Base-by-base conservation (phyloP, 2,888 invertebrate genomes). In the Flexamia atlantica region DNA sequence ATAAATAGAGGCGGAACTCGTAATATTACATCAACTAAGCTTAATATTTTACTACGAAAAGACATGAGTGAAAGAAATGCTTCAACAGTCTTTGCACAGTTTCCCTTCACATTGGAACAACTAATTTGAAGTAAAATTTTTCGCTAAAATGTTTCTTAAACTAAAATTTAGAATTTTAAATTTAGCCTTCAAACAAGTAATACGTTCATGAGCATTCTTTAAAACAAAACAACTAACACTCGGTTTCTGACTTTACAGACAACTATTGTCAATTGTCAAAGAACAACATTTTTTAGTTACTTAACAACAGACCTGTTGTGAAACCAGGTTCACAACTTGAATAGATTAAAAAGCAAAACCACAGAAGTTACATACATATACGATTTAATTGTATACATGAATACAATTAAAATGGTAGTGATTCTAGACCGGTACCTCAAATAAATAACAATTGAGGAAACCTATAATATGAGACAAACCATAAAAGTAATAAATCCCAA, bases 1-100 rank as follows among this genome's bases (percentile, higher is more conserved):
- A 98, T 93, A 91, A 98, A 96, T 87, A 98, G 92, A 84, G 98
- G 97, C 86, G 98, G 98, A 87, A 98, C 97, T 89, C 98, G 93
- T 91, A 98, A 93, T 88, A 97, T 92, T 87, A 97, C 94, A 91
- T 97, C 96, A 89, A 94, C 94, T 89, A 96, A 92, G 87, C 93
- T 93, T 89, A 95, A 90, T 88, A 95, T 93, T 92, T 92, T 94
- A 89, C 94, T 93, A 90, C 95, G 93, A 90, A 95, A 90, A 91
- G 95, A 95, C 95, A 95, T 95, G 91, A 36, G 50, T 83, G 57
- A 64, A 28, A 64, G 12, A 64, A 57, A 64, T 64, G 30, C 5
- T 30, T 30, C 12, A 14, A 64, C 64, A 5, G 28, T 20, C 3
- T 57, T 9, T 28, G 9, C 23, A 28, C 64, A 64, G 64, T 64